Evolutionary conservation across 2,113 vertebrate species (phyloP), one percentile per base, ranked within the genome.

Genomic region (Psilopsiagon aymara): DNA sequence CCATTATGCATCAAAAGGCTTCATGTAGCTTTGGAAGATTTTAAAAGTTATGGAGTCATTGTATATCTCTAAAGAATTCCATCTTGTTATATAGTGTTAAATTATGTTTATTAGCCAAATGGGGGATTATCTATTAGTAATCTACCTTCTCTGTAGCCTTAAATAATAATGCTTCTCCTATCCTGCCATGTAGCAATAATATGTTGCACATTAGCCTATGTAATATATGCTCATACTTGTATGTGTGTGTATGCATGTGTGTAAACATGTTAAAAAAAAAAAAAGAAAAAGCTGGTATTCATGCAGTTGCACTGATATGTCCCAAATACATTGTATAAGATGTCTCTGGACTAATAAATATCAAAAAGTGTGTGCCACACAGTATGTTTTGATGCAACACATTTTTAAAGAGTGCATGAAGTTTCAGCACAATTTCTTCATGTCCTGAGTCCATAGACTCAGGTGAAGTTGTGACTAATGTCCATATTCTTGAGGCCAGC

Each of bases 81-180:
- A 7, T 37, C n/a, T 9, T 0, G 0, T 19, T 18, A 10, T 7
- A 18, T 4, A 67, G 17, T 7, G 20, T 51, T 29, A 13, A 27
- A 19, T 64, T 17, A 2, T 4, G 4, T 52, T 82, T 67, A 23
- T 66, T 55, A 43, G 13, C 27, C 16, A 52, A 75, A 16, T 59
- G 23, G 63, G 29, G 15, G 41, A 24, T 49, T 8, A 7, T 35
- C 68, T 41, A 3, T 59, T 35, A 6, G 25, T 24, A 3, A 59
- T 59, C 19, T 37, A 10, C 27, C 17, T 52, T 49, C 64, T 59
- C 47, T 59, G 33, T 35, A 71, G 44, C 21, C 18, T 71, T 59
- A 39, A 64, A 12, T 57, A 63, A 29, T 29, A 43, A 46, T 14
- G 2, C 9, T 64, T 44, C 24, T 82, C 13, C 44, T 27, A 28